Conservation (phyloP, 2,113 vertebrate genomes). For the Triplophysa tibetana region DNA sequence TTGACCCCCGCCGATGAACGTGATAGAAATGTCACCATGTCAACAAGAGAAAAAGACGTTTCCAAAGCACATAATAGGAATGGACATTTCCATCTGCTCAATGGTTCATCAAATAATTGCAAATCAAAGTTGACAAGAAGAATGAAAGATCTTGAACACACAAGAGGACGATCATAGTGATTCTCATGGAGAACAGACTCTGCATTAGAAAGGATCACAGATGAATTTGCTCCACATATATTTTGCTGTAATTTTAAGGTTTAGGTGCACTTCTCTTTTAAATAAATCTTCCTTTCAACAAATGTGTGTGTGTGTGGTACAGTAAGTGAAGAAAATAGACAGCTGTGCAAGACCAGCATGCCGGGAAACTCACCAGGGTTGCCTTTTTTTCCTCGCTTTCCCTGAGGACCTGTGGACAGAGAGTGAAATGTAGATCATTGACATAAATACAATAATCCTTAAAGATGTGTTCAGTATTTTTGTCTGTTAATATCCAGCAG, state of each 20-base stretch:
- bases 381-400: slow-evolving; percentile 79
- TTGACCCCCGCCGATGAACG: neutral
- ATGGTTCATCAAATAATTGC: slow-evolving; percentile 21
- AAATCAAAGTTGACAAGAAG: slow-evolving; percentile 37
- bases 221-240: slow-evolving; percentile 7
- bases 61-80: slow-evolving; percentile 3
- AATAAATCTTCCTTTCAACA: slow-evolving; percentile 4
- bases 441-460: no score
- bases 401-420: slow-evolving; percentile 75
- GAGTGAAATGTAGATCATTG: slow-evolving; percentile 17
- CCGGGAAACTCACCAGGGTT: slow-evolving; percentile 75
- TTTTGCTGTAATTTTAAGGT: slow-evolving; percentile 15
- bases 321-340: neutral
- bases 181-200: neutral
- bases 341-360: neutral
- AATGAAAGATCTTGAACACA: slow-evolving; percentile 35
- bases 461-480: no score
- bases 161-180: neutral
- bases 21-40: slow-evolving; percentile 15
- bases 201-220: neutral
- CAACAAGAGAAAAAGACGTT: neutral
- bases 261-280: slow-evolving; percentile 11
- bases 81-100: slow-evolving; percentile 34
- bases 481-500: no score
- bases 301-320: neutral